A percentile compares a stretch with the other conserved stretches of the same genome.
These are phyloP conservation scores for Actinia tenebrosa DNA, from an alignment of 64 coral and sea anemone genomes.

Conservation along the genomic window DNA sequence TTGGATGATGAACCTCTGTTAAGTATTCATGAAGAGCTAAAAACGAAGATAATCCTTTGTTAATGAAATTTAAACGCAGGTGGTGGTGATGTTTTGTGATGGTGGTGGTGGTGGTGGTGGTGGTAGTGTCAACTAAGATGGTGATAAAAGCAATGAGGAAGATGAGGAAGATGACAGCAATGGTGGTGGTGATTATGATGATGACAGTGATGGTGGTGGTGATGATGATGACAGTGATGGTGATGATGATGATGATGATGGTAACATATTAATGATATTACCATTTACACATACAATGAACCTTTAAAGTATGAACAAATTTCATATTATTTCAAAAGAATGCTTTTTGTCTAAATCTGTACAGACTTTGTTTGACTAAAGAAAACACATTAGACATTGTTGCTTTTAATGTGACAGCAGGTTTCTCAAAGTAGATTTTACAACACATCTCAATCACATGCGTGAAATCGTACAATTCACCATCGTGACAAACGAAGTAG, in stretches of 20 bases:
- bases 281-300: too few relatives aligned
- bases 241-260: background rate
- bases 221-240: background rate
- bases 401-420: too few relatives aligned
- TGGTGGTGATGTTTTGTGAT: background rate
- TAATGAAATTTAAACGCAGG: too few relatives aligned
- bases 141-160: background rate
- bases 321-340: too few relatives aligned
- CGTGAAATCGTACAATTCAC: too few relatives aligned
- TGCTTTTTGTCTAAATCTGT: too few relatives aligned
- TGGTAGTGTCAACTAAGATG: background rate
- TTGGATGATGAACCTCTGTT: background rate
- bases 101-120: constrained; percentile 4
- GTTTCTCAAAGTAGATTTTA: too few relatives aligned
- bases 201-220: background rate
- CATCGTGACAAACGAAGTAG: too few relatives aligned
- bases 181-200: background rate
- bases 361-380: too few relatives aligned
- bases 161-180: background rate
- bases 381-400: too few relatives aligned
- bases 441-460: too few relatives aligned
- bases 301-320: too few relatives aligned
- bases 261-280: background rate
- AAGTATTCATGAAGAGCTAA: background rate
- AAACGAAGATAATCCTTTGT: background rate